Base-by-base conservation (phyloP, 2,888 invertebrate species). In the Anodontia alba region DNA sequence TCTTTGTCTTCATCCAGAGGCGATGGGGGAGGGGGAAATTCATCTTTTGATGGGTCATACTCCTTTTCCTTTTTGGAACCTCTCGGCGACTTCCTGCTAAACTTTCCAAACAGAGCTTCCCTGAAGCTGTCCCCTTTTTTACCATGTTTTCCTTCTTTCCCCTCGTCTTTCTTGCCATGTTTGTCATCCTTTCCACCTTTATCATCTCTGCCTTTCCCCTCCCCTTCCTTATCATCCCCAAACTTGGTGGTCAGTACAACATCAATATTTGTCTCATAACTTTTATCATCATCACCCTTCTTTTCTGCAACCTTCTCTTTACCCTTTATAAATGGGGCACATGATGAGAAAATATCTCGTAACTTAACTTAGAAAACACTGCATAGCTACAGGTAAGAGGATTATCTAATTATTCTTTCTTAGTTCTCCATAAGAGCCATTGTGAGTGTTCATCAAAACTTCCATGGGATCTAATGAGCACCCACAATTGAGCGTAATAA, bases 41-140 rank as follows among this genome's bases (percentile, higher is more conserved):
- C 78, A 57, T 78, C 78, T 70, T 79, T 76, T 51, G 38, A 38
- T 5, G 38, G 38, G 38, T 38, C 38, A 38, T 38, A 38, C 38
- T 38, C 73, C 73, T 72, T 78, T 42, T 76, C 78, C 62, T 78
- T 79, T 42, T 81, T 77, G 33, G 73, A 38, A 5, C 38, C 38
- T 38, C 12, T 81, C 73, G 76, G 73, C 49, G 76, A 76, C 54
- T 68, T 75, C 73, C 76, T 87, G 76, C 73, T 81, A 67, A 82
- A 80, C 54, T 81, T 78, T 29, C 86, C 84, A 54, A 87, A 86
- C 10, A 88, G 73, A 33, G 86, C 87, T 33, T 76, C 70, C 57
- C 57, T 57, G 29, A 57, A 57, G 29, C 57, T 57, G 57, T 57
- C 57, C 23, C 57, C 57, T 26, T 76, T 68, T 43, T 71, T 73